Percentiles rank a stretch among this genome's conserved stretches.
These are phyloP conservation scores for Xestia sexstrigata DNA, from an alignment of 2,888 invertebrate genomes.

Conservation along the genomic window DNA sequence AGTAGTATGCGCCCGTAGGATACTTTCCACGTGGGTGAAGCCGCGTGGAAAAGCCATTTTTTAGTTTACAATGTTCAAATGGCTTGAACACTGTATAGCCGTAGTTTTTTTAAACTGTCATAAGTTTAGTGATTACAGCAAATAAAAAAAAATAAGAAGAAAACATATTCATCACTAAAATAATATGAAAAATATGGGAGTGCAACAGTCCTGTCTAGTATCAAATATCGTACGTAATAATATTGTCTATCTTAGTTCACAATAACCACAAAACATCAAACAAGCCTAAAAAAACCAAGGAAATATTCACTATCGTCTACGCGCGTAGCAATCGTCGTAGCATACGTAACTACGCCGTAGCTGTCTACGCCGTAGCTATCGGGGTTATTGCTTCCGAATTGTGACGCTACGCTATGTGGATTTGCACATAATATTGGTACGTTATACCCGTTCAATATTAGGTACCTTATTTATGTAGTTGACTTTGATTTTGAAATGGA, in stretches of 20 bases:
- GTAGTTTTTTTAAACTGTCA: too few relatives aligned
- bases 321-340: conserved; percentile 56
- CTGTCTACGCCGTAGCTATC: conserved; percentile 52
- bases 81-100: too few relatives aligned
- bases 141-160: background rate
- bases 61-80: background rate
- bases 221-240: background rate
- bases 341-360: conserved; percentile 56
- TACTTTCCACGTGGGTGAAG: background rate
- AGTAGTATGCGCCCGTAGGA: background rate
- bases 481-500: conserved; percentile 59
- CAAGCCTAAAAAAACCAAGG: background rate
- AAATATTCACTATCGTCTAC: conserved; percentile 18
- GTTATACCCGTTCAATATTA: conserved; percentile 42
- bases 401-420: conserved; percentile 53
- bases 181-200: background rate
- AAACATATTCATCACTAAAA: background rate
- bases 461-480: conserved; percentile 49
- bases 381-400: conserved; percentile 64
- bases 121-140: background rate
- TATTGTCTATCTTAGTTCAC: background rate
- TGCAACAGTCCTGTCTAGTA: background rate
- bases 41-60: background rate
- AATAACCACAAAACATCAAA: background rate
- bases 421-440: conserved; percentile 61